Conservation (phyloP, 2,797 vertebrate genomes). For the Micropoecilia bifurca region DNA sequence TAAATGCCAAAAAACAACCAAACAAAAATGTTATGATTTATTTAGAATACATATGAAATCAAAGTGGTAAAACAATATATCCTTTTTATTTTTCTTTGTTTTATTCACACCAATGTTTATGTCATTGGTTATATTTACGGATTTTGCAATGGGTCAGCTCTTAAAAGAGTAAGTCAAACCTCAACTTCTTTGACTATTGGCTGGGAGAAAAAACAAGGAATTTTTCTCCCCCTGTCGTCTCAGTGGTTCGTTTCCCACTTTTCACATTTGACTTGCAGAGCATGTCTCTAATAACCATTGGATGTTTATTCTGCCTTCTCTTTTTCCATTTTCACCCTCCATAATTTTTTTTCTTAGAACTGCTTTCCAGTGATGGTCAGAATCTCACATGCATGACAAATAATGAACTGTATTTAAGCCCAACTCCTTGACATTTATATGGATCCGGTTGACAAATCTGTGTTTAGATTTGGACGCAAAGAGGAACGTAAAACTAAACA, state of each 20-base stretch:
- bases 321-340: slow-evolving; percentile 39
- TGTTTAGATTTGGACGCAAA: neutral
- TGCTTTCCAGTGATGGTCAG: slow-evolving; percentile 19
- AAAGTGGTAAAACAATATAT: neutral
- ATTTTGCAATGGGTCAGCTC: neutral
- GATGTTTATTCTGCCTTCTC: slow-evolving; percentile 4
- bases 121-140: neutral
- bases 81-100: slow-evolving; percentile 1
- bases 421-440: neutral
- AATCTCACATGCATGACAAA: slow-evolving; percentile 21
- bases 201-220: neutral
- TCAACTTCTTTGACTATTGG: slow-evolving; percentile 1
- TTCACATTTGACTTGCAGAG: slow-evolving; percentile 34
- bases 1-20: neutral
- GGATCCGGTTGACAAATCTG: neutral
- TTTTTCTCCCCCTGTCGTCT: slow-evolving; percentile 4
- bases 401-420: slow-evolving; percentile 21
- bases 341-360: slow-evolving; percentile 27
- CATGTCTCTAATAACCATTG: slow-evolving; percentile 27
- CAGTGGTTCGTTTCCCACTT: neutral
- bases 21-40: neutral
- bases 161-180: slow-evolving; percentile 9
- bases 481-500: neutral
- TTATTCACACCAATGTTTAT: too few species aligned
- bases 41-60: slow-evolving; percentile 10